These are phyloP conservation scores for Charadrius vociferus DNA, from an alignment of 2,113 vertebrate genomes.

Conservation along the genomic window DNA sequence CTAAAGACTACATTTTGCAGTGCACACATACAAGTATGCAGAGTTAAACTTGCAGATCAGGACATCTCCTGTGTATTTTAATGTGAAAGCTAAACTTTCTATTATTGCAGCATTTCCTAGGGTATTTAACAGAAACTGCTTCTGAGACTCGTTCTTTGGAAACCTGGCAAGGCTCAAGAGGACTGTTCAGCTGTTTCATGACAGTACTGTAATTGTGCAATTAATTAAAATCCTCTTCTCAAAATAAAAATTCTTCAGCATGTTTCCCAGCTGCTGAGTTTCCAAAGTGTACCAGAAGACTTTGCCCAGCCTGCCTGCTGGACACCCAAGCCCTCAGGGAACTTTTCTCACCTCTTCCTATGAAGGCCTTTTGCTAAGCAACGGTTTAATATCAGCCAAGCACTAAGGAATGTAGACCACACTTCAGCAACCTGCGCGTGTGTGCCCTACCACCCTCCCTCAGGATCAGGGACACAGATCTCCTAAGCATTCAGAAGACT, in stretches of 20 bases:
- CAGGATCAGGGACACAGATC: not conserved
- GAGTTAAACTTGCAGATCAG: not conserved
- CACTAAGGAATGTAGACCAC: not conserved
- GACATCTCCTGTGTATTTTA: not conserved
- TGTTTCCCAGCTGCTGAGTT: not conserved
- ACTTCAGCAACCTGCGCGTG: not conserved
- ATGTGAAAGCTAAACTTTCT: not conserved
- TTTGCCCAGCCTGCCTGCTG: not conserved
- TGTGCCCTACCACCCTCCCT: not conserved
- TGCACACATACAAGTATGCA: not conserved
- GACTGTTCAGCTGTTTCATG: slow-evolving; percentile 42
- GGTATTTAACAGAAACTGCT: slow-evolving; percentile 9
- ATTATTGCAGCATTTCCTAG: not conserved
- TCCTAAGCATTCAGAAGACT: not conserved
- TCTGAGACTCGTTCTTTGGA: not conserved
- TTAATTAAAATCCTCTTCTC: slow-evolving; percentile 59
- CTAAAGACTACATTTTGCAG: not conserved
- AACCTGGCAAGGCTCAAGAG: slow-evolving; percentile 46
- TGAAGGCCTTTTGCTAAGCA: not conserved
- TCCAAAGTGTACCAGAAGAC: not conserved
- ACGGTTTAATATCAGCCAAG: not conserved
- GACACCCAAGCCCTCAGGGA: not conserved
- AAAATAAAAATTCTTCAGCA: slow-evolving; percentile 36
- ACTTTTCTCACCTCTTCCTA: not conserved
- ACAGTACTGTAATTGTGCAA: slow-evolving; percentile 30